These are phyloP conservation scores for Paragorgia papillata DNA, from an alignment of 92 coral and sea anemone species.

Conservation along the genomic window DNA sequence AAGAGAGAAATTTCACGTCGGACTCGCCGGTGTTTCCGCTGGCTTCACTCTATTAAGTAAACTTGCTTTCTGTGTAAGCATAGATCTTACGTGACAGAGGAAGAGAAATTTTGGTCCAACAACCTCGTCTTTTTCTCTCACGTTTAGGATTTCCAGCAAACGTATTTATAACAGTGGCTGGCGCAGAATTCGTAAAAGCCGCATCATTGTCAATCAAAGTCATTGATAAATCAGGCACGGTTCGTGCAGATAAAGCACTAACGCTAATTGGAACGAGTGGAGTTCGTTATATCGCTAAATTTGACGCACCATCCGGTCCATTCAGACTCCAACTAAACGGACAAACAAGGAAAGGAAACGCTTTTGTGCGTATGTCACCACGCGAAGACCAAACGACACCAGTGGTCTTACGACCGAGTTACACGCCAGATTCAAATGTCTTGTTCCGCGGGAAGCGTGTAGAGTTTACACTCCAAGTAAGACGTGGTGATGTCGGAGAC, in stretches of 20 bases:
- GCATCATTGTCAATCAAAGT: conserved; percentile 56
- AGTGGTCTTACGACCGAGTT: conserved; percentile 55
- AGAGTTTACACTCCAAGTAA: not conserved
- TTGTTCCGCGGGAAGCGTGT: not conserved
- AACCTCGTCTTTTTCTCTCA: too few relatives aligned
- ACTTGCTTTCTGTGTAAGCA: too few relatives aligned
- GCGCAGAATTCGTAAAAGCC: conserved; percentile 54
- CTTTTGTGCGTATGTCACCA: conserved; percentile 58
- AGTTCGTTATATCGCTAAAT: conserved; percentile 68
- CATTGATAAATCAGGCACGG: conserved; percentile 34
- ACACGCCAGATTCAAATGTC: conserved; percentile 54
- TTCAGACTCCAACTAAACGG: conserved; percentile 69
- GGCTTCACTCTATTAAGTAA: too few relatives aligned
- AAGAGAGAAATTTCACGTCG: too few relatives aligned
- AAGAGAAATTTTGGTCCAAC: too few relatives aligned
- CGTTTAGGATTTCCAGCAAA: conserved; percentile 21
- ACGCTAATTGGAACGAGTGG: conserved; percentile 60
- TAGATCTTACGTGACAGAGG: too few relatives aligned
- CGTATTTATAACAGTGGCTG: conserved; percentile 70
- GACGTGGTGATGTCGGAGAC: conserved; percentile 4
- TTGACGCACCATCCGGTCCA: conserved; percentile 66
- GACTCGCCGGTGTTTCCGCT: too few relatives aligned
- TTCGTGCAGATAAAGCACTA: not conserved
- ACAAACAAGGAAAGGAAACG: conserved; percentile 59
- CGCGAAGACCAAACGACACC: conserved; percentile 54